A percentile compares a stretch with the other conserved stretches of the same genome.
Evolutionary conservation across 2,113 vertebrate species (phyloP).

Genomic region (Labeo rohita): DNA sequence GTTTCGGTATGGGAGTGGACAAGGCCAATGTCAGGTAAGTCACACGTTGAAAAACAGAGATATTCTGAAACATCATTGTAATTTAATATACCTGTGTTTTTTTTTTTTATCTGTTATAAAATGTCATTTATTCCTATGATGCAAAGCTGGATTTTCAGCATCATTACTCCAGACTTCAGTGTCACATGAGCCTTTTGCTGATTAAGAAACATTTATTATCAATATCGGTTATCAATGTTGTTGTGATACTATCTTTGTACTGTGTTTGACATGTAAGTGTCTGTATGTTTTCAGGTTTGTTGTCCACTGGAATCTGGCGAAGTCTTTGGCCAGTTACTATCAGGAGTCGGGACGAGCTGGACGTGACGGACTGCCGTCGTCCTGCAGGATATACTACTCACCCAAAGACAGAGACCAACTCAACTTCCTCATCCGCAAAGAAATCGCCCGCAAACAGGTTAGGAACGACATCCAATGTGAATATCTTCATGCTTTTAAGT

Average conservation of each 20-base stretch:
- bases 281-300: constrained; percentile 83
- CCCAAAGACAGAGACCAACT: constrained; percentile 86
- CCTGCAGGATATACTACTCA: constrained; percentile 93
- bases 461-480: not conserved
- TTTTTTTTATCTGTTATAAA: no score
- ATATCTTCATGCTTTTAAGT: not conserved
- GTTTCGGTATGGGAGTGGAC: constrained; percentile 99
- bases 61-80: not conserved
- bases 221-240: no score
- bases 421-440: constrained; percentile 89
- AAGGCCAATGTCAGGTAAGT: constrained; percentile 93
- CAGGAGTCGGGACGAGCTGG: constrained; percentile 97
- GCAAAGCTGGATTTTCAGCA: no score
- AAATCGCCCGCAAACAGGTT: constrained; percentile 84
- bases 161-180: no score
- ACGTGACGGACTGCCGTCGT: constrained; percentile 89
- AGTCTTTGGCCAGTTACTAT: constrained; percentile 96
- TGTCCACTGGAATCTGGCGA: constrained; percentile 96
- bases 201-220: no score
- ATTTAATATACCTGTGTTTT: no score
- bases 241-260: no score
- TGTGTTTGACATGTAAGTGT: constrained; percentile 2
- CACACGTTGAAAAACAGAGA: not conserved
- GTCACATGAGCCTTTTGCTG: no score
- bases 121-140: no score